These are phyloP conservation scores for Typhlomys cinereus DNA, from an alignment of 2,113 vertebrate genomes.

Conservation along the genomic window DNA sequence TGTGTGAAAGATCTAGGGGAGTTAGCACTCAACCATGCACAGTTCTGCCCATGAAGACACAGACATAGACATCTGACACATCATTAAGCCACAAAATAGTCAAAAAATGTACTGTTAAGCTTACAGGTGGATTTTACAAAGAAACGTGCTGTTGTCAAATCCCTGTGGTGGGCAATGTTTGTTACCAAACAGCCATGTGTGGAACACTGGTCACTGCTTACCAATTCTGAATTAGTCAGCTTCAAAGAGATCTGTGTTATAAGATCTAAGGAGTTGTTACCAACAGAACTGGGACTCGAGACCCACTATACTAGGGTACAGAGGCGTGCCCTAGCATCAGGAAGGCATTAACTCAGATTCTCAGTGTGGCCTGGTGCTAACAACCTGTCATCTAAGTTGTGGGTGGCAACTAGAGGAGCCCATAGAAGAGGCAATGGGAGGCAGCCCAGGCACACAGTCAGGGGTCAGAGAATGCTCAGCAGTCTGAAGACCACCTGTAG, in stretches of 20 bases:
- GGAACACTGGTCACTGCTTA: slow-evolving; percentile 49
- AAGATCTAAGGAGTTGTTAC: background rate
- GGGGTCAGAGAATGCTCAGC: background rate
- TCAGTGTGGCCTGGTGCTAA: background rate
- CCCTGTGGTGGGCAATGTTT: slow-evolving; percentile 67
- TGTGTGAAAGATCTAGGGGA: background rate
- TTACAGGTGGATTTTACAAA: background rate
- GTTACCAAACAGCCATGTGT: slow-evolving; percentile 67
- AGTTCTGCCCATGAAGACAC: background rate
- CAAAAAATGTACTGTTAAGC: slow-evolving; percentile 21
- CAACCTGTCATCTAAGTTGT: background rate
- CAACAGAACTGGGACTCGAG: background rate
- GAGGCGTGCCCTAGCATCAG: background rate
- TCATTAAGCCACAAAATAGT: background rate
- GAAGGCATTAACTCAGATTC: background rate
- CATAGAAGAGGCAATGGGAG: background rate
- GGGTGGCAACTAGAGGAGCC: background rate
- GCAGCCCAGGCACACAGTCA: too few relatives aligned
- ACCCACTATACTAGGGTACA: background rate
- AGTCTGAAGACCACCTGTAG: background rate
- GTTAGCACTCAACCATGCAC: background rate
- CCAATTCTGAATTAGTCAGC: slow-evolving; percentile 52
- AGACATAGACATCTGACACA: background rate
- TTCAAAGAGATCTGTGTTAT: slow-evolving; percentile 56
- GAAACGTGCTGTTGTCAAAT: slow-evolving; percentile 51